Percentiles rank a stretch among this genome's conserved stretches.
These are phyloP conservation scores for Latheticus oryzae DNA, from an alignment of 2,888 invertebrate species.

Conservation along the genomic window DNA sequence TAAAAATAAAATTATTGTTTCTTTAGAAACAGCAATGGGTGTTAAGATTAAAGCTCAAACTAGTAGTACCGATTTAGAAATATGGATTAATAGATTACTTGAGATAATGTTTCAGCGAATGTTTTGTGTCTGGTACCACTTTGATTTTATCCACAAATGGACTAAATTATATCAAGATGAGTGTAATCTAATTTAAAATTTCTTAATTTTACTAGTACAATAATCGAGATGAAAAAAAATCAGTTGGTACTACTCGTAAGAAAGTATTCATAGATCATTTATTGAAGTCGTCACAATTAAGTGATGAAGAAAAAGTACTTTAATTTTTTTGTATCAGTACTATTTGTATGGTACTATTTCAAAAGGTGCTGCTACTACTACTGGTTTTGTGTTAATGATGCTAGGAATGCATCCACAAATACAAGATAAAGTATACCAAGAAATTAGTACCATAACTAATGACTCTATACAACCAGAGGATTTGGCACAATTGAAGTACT, in stretches of 20 bases:
- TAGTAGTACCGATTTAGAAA: conserved; percentile 68
- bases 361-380: conserved; percentile 37
- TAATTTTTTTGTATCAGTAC: too few species aligned
- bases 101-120: conserved; percentile 12
- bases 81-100: conserved; percentile 44
- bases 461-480: conserved; percentile 26
- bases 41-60: conserved; percentile 71
- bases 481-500: conserved; percentile 36
- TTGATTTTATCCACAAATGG: conserved; percentile 4
- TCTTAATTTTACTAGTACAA: too few species aligned
- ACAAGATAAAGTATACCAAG: conserved; percentile 42
- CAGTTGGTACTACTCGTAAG: too few species aligned
- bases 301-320: too few species aligned
- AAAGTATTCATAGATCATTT: too few species aligned
- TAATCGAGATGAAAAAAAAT: too few species aligned
- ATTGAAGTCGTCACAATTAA: too few species aligned
- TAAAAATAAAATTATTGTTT: neutral
- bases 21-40: conserved; percentile 79
- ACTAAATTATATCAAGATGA: conserved; percentile 4
- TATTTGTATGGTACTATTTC: conserved; percentile 42
- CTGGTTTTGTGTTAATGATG: conserved; percentile 40
- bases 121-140: conserved; percentile 9
- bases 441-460: conserved; percentile 38
- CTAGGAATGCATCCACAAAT: conserved; percentile 42
- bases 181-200: neutral